phyloP scores from a whole-genome alignment of 1,140 invertebrate species.

The Leucophenga varia region DNA sequence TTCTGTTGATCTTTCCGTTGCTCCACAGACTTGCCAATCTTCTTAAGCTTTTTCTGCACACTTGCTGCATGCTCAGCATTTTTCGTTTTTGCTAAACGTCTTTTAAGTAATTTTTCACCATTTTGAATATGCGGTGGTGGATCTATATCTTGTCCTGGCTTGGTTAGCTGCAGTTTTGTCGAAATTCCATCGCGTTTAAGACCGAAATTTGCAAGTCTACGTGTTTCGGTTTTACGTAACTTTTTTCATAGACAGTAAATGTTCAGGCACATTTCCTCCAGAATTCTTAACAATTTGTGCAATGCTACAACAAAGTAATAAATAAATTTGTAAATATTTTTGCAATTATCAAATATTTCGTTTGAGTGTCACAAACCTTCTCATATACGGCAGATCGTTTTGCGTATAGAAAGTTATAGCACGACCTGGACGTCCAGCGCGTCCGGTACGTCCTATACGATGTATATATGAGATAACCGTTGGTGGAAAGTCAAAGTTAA shows the following conservation, averaged over 20 bases:
- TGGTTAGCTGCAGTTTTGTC: constrained; percentile 57
- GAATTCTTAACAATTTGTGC: constrained; percentile 83
- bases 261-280: constrained; percentile 86
- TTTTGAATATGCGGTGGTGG: too few species aligned
- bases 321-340: not conserved
- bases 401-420: constrained; percentile 95
- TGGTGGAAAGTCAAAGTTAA: constrained; percentile 97
- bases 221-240: constrained; percentile 67
- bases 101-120: too few species aligned
- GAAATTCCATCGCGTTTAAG: constrained; percentile 66
- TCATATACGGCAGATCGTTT: constrained; percentile 78
- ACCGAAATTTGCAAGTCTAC: constrained; percentile 62
- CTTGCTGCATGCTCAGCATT: too few species aligned
- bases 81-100: too few species aligned
- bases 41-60: too few species aligned
- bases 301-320: constrained; percentile 64
- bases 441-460: constrained; percentile 82
- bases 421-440: constrained; percentile 83
- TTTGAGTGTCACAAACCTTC: constrained; percentile 64
- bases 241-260: constrained; percentile 81
- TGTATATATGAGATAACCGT: constrained; percentile 94
- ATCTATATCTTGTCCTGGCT: constrained; percentile 9
- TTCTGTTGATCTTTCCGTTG: too few species aligned
- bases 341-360: not conserved
- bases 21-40: too few species aligned